Evolutionary conservation across 2,888 invertebrate genomes (phyloP).

Genomic region (Acrobasis repandana): DNA sequence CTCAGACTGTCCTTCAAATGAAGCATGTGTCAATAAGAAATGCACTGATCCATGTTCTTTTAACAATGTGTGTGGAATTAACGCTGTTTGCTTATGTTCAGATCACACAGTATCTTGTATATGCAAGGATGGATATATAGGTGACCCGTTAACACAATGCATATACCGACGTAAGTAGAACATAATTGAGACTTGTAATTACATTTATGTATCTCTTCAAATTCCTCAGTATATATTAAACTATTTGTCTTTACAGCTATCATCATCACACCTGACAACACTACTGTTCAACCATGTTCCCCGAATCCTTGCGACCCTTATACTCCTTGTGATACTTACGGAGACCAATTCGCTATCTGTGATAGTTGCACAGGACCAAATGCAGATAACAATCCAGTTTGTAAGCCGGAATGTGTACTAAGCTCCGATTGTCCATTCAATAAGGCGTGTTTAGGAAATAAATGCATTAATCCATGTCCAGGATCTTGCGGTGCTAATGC

Average conservation of each 20-base stretch:
- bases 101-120: slow-evolving; percentile 93
- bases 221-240: slow-evolving; percentile 4
- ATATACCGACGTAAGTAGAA: slow-evolving; percentile 75
- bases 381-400: slow-evolving; percentile 86
- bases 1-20: slow-evolving; percentile 89
- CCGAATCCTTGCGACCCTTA: slow-evolving; percentile 90
- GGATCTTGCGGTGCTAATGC: slow-evolving; percentile 91
- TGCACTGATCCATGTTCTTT: slow-evolving; percentile 88
- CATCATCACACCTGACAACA: slow-evolving; percentile 81
- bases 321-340: slow-evolving; percentile 87
- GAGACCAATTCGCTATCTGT: slow-evolving; percentile 90
- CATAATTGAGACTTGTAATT: background rate
- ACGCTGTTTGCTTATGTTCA: slow-evolving; percentile 90
- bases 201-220: background rate
- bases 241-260: slow-evolving; percentile 62
- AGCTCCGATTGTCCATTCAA: slow-evolving; percentile 91
- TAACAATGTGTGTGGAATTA: slow-evolving; percentile 89
- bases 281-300: slow-evolving; percentile 86
- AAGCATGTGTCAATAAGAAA: slow-evolving; percentile 89
- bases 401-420: slow-evolving; percentile 91
- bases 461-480: slow-evolving; percentile 90
- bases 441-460: slow-evolving; percentile 88
- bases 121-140: slow-evolving; percentile 89
- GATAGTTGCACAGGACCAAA: slow-evolving; percentile 88
- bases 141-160: slow-evolving; percentile 91